Conservation (phyloP, 2,797 vertebrate species). For the Jordanella pulchra region DNA sequence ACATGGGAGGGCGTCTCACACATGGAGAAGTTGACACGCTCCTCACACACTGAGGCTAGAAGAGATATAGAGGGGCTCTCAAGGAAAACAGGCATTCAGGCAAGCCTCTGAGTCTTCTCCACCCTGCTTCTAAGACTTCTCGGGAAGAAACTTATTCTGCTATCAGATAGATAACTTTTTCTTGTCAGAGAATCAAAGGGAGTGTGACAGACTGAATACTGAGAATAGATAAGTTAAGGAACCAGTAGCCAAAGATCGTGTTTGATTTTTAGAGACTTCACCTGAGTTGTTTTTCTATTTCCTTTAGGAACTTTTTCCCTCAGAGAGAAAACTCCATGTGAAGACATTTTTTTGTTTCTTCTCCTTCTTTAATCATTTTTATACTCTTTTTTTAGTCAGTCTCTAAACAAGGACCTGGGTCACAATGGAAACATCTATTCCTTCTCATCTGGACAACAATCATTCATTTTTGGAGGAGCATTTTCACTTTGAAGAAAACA, state of each 20-base stretch:
- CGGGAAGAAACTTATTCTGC: not conserved
- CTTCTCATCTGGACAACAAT: constrained; percentile 46
- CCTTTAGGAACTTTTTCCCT: constrained; percentile 18
- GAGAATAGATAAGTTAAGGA: constrained; percentile 18
- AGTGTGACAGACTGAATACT: constrained; percentile 5
- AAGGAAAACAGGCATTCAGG: constrained; percentile 56
- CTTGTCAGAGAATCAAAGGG: constrained; percentile 22
- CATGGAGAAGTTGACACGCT: constrained; percentile 50
- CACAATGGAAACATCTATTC: constrained; percentile 60
- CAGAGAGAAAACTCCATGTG: constrained; percentile 7
- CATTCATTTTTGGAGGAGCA: constrained; percentile 44
- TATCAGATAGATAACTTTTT: constrained; percentile 20
- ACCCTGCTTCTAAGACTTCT: constrained; percentile 20
- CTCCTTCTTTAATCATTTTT: not conserved
- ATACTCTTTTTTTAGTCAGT: not conserved
- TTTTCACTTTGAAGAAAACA: constrained; percentile 17
- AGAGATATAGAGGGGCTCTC: constrained; percentile 75
- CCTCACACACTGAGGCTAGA: constrained; percentile 49
- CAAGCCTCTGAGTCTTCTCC: constrained; percentile 43
- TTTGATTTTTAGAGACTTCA: constrained; percentile 30
- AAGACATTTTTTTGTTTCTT: not conserved
- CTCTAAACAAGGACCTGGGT: constrained; percentile 53
- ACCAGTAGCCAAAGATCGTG: constrained; percentile 15
- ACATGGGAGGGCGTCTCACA: constrained; percentile 24
- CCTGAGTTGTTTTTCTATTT: constrained; percentile 18